Conservation (phyloP, 2,888 invertebrate genomes). For the Agonopterix alstromeriana region DNA sequence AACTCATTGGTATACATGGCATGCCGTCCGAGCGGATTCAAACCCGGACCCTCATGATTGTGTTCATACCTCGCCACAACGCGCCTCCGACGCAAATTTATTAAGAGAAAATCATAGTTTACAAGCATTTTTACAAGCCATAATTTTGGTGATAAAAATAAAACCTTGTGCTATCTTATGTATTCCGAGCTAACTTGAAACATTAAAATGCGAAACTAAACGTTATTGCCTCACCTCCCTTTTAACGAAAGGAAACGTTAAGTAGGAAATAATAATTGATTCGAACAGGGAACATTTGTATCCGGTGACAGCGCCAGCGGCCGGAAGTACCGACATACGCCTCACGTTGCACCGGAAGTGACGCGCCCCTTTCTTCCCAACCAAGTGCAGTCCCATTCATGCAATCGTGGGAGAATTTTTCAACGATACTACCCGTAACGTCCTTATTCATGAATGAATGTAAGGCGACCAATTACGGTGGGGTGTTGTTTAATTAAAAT, state of each 20-base stretch:
- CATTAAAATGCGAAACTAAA: not conserved
- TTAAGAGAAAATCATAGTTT: too few relatives aligned
- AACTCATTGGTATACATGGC: too few relatives aligned
- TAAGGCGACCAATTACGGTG: conserved; percentile 40
- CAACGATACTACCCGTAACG: conserved; percentile 47
- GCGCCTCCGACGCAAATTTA: too few relatives aligned
- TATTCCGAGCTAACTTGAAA: not conserved
- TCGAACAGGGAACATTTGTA: conserved; percentile 57
- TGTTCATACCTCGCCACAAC: too few relatives aligned
- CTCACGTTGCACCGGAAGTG: conserved; percentile 54
- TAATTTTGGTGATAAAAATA: too few relatives aligned
- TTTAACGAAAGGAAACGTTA: conserved; percentile 52
- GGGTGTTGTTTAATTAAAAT: conserved; percentile 40
- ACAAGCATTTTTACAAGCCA: too few relatives aligned
- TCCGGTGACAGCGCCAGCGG: conserved; percentile 52
- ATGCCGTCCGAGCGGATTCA: too few relatives aligned
- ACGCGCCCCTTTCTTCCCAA: conserved; percentile 61
- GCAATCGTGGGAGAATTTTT: conserved; percentile 59
- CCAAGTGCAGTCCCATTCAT: conserved; percentile 34
- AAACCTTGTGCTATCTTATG: too few relatives aligned
- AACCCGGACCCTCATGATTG: too few relatives aligned
- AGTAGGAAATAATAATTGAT: conserved; percentile 71
- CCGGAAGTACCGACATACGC: conserved; percentile 65
- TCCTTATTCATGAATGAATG: conserved; percentile 61
- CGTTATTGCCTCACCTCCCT: conserved; percentile 19